Base-by-base conservation (phyloP, 64 coral and sea anemone species). In the Actinia tenebrosa region DNA sequence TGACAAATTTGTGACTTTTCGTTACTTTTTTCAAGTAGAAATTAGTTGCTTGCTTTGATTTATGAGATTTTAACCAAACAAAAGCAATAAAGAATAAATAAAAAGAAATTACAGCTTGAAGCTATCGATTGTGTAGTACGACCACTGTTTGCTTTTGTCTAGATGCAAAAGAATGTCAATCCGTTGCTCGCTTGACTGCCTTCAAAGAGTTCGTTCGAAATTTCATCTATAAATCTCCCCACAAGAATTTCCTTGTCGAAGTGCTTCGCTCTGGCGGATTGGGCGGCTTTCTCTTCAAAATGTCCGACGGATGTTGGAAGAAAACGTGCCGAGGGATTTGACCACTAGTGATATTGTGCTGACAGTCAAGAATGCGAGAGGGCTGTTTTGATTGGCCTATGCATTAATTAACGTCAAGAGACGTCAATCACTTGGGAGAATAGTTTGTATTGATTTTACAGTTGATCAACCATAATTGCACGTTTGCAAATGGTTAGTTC, bases 391-490 rank as follows among this genome's bases (percentile, higher is more conserved):
- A 97, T 97, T 97, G 94, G 94, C 86, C 87, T 92, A 93, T 19
- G 91, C 91, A 91, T 96, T 91, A 97, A 97, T 97, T 88, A 93
- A 84, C 85, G 81, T 93, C 79, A 64, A 90, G 59, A 64, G 80
- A 79, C 91, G 94, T 97, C 94, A 97, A 97, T 97, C 94, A 97
- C 50, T 59, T 66, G 30, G 64, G 60, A 90, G 81, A 96, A 96
- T 87, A 92, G 94, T 66, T 92, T 96, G 91, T 96, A 92, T 96
- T 96, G 91, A 93, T 93, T 97, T 93, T 97, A 82, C 85, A 87
- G 91, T 97, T 90, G 60, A 88, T 58, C 86, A 93, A 63, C 86
- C 86, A 87, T 82, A 91, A 58, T 87, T 87, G 91, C 91, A 97
- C 94, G 91, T 91, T 90, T 93, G 56, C 89, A 64, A 20, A 83